Base-by-base conservation (phyloP, 2,113 vertebrate genomes). In the Corythaeola cristata region DNA sequence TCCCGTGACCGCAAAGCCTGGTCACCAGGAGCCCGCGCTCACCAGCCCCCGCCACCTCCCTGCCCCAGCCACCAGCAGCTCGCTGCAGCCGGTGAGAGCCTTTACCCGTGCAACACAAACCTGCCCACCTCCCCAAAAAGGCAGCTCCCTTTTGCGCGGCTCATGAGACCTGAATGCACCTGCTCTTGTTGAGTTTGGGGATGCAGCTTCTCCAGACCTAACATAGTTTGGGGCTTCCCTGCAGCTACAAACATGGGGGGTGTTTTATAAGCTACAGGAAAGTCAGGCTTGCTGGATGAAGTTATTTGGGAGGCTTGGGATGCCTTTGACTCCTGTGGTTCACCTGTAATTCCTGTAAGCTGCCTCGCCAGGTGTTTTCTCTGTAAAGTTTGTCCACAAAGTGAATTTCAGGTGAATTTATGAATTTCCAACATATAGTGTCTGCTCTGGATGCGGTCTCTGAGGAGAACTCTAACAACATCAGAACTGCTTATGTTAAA, bases 401-500 rank as follows among this genome's bases (percentile, higher is more conserved):
- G 23, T 55, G 71, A 89, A 69, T 22, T 90, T 84, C 58, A 62
- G 33, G 49, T 53, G 27, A 33, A 64, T 15, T 91, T 77, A 37
- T 15, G 81, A 2, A 73, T 91, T 96, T 95, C 62, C 33, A 64
- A n/a, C 41, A 45, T 49, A 77, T 3, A 66, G 15, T 27, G 24
- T 22, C 27, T 74, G 55, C 21, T 83, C 71, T 50, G 52, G 53
- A 33, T 55, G 53, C 6, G 4, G 41, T 77, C 75, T 95, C 76
- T 49, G n/a, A 94, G 76, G 50, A 93, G 89, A 80, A 49, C 32
- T 73, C 58, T 77, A 66, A 89, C 59, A 37, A 53, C 37, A 44
- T 79, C 71, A 85, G 49, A 95, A 81, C 23, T 47, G 52, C 53
- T 88, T 71, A 58, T 12, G 11, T 75, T 88, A 89, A 91, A 94